Conservation (phyloP, 2,113 vertebrate species). For the Uria lomvia region DNA sequence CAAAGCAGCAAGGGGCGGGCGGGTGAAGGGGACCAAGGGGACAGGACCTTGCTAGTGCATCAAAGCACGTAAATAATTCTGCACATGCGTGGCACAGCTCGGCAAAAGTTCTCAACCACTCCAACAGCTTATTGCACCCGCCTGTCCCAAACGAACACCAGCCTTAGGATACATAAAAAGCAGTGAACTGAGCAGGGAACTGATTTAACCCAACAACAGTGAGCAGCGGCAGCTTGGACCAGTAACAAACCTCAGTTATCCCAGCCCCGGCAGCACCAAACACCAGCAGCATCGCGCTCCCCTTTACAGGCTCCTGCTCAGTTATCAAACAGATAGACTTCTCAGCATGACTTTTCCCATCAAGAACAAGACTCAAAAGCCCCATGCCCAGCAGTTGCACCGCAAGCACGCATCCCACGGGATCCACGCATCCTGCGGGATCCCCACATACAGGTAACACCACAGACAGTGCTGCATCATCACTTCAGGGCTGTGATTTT, state of each 20-base stretch:
- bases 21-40: neutral
- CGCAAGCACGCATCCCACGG: accelerated
- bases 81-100: accelerated
- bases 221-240: accelerated
- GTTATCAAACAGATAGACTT: accelerated
- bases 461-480: neutral
- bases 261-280: neutral
- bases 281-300: accelerated
- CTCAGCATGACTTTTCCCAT: neutral
- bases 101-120: accelerated
- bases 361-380: accelerated
- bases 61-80: accelerated
- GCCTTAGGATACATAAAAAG: accelerated
- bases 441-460: accelerated
- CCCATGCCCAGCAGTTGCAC: neutral
- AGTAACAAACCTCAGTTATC: accelerated
- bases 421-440: neutral
- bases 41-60: accelerated
- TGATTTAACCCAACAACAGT: accelerated
- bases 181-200: accelerated
- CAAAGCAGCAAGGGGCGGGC: neutral
- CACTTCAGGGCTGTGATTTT: neutral
- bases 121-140: accelerated
- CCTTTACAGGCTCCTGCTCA: neutral
- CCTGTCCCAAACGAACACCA: accelerated